Conservation (phyloP, 2,888 invertebrate species). For the Phyllotreta cruciferae region DNA sequence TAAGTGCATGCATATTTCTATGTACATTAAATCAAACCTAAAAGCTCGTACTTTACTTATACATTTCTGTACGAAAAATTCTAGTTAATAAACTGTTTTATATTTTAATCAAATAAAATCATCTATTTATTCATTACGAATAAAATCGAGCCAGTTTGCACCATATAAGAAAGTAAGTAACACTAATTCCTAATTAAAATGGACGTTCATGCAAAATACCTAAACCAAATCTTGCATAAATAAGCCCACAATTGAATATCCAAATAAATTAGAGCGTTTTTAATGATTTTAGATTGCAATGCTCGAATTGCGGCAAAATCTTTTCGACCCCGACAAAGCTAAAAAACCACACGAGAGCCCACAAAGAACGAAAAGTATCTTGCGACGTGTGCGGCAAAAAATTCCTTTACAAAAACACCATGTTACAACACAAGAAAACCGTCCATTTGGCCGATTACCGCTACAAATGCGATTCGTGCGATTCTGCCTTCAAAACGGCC, state of each 20-base stretch:
- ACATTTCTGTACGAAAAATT: too few relatives aligned
- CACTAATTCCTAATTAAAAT: too few relatives aligned
- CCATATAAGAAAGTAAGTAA: too few relatives aligned
- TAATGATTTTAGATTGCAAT: constrained; percentile 26
- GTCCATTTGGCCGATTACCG: constrained; percentile 39
- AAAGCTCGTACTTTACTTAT: too few relatives aligned
- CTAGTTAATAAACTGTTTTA: too few relatives aligned
- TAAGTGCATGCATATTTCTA: too few relatives aligned
- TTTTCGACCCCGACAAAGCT: constrained; percentile 28
- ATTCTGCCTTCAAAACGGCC: constrained; percentile 39
- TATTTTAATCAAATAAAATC: too few relatives aligned
- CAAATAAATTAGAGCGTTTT: background rate
- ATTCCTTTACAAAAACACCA: constrained; percentile 39
- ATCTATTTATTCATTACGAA: too few relatives aligned
- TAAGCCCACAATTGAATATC: background rate
- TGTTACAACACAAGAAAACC: constrained; percentile 38
- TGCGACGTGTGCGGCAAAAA: constrained; percentile 44
- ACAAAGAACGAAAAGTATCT: constrained; percentile 37
- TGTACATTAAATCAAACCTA: too few relatives aligned
- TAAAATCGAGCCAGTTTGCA: too few relatives aligned
- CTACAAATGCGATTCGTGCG: constrained; percentile 40
- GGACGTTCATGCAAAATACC: too few relatives aligned
- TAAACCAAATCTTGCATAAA: too few relatives aligned
- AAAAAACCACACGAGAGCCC: constrained; percentile 36
- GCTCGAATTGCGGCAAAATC: constrained; percentile 36